A percentile compares a stretch with the other conserved stretches of the same genome.
phyloP scores from a whole-genome alignment of 53 echinoderm and acorn worm genomes.

The Apostichopus leukothele region DNA sequence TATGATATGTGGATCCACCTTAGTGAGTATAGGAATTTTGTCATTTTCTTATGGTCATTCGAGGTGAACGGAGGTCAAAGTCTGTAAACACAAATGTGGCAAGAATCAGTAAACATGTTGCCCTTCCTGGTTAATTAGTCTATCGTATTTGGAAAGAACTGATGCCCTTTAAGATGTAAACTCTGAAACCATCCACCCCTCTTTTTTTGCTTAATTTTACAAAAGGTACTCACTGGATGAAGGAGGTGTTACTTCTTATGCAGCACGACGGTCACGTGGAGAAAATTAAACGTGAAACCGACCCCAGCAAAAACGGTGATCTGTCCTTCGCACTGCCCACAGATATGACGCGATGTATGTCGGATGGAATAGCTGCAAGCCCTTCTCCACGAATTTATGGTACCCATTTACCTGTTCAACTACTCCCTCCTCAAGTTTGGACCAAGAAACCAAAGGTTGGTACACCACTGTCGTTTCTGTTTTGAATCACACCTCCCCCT shows the following conservation, averaged over 20 bases:
- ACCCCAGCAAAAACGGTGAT: neutral
- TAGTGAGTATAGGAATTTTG: too few species aligned
- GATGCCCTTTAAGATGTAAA: too few species aligned
- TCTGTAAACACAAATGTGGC: too few species aligned
- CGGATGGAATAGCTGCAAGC: neutral
- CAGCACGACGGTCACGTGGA: conserved; percentile 8
- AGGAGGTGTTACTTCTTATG: neutral
- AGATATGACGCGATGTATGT: neutral
- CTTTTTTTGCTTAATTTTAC: neutral
- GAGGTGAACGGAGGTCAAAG: too few species aligned
- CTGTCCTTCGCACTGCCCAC: neutral
- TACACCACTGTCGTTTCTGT: too few species aligned
- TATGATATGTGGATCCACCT: too few species aligned
- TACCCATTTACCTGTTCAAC: neutral
- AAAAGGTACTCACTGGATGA: conserved; percentile 23
- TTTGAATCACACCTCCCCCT: too few species aligned
- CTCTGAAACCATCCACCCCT: too few species aligned
- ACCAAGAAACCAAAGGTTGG: conserved; percentile 27
- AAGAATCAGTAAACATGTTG: too few species aligned
- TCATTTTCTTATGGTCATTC: too few species aligned
- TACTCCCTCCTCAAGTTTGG: conserved; percentile 10
- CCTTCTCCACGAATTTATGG: conserved; percentile 8
- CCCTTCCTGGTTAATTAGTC: too few species aligned
- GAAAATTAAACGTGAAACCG: neutral
- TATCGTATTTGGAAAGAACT: too few species aligned